phyloP scores from a whole-genome alignment of 1,140 invertebrate genomes.

The Ephestia elutella region DNA sequence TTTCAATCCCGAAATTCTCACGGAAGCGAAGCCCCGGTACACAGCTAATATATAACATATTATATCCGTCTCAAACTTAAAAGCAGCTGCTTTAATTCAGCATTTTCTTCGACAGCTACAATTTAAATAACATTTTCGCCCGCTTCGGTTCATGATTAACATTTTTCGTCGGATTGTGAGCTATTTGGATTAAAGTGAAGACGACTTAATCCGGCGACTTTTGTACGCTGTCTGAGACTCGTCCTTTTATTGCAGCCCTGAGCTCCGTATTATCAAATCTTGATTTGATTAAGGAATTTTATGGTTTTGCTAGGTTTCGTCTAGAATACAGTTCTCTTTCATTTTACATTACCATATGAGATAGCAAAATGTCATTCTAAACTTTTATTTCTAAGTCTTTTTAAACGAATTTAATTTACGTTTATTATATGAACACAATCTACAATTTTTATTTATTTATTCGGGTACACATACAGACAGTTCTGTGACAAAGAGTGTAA shows the following conservation, averaged over 20 bases:
- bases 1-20: no score
- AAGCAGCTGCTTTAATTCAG: neutral
- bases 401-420: no score
- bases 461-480: no score
- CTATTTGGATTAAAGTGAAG: neutral
- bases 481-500: no score
- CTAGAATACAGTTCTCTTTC: neutral
- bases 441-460: no score
- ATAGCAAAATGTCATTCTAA: no score
- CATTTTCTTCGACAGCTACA: neutral
- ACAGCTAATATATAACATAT: no score
- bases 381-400: no score
- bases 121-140: constrained; percentile 4
- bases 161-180: constrained; percentile 1
- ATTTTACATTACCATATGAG: no score
- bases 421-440: no score
- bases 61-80: no score
- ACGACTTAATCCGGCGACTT: constrained; percentile 1
- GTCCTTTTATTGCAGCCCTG: neutral
- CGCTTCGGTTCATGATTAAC: neutral
- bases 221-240: neutral
- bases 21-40: no score
- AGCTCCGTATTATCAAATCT: constrained; percentile 3
- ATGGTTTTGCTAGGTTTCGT: neutral
- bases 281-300: neutral